phyloP scores from a whole-genome alignment of 2,113 vertebrate genomes.

The Perca fluviatilis region DNA sequence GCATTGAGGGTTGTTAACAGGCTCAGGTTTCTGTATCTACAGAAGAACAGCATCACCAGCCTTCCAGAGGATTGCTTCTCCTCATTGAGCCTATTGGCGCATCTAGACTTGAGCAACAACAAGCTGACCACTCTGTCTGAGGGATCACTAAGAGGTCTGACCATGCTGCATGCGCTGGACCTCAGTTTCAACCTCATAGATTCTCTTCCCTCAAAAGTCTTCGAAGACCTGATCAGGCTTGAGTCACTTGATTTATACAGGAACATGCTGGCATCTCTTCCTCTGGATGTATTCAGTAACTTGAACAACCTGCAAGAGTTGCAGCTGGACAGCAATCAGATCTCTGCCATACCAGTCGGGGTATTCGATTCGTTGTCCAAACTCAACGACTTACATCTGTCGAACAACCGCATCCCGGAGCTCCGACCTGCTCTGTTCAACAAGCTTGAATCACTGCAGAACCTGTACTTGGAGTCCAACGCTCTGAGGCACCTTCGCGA shows the following conservation, averaged over 20 bases:
- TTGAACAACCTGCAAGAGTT: conserved; percentile 62
- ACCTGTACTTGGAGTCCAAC: conserved; percentile 72
- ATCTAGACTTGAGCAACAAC: conserved; percentile 75
- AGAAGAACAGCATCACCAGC: conserved; percentile 59
- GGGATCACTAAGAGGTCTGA: conserved; percentile 64
- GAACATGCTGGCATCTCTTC: conserved; percentile 67
- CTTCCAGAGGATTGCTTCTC: conserved; percentile 66
- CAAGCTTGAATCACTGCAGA: conserved; percentile 55
- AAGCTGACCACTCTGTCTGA: conserved; percentile 50
- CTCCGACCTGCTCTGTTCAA: conserved; percentile 57
- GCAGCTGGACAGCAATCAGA: conserved; percentile 72
- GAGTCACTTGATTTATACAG: conserved; percentile 69
- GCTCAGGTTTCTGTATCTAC: conserved; percentile 66
- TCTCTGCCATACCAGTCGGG: conserved; percentile 40
- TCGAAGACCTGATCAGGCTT: conserved; percentile 58
- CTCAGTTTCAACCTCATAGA: conserved; percentile 72
- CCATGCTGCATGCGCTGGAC: conserved; percentile 57
- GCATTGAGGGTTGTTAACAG: conserved; percentile 41
- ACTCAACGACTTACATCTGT: conserved; percentile 69
- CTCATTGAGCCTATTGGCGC: conserved; percentile 35
- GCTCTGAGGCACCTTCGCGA: conserved; percentile 51
- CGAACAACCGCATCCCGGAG: conserved; percentile 67
- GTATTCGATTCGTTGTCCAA: conserved; percentile 55
- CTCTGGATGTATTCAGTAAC: conserved; percentile 55
- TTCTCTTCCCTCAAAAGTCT: conserved; percentile 54